Evolutionary conservation across 2,888 invertebrate species (phyloP), one percentile per base, ranked within the genome.

Genomic region (Eupelmus urozonus): DNA sequence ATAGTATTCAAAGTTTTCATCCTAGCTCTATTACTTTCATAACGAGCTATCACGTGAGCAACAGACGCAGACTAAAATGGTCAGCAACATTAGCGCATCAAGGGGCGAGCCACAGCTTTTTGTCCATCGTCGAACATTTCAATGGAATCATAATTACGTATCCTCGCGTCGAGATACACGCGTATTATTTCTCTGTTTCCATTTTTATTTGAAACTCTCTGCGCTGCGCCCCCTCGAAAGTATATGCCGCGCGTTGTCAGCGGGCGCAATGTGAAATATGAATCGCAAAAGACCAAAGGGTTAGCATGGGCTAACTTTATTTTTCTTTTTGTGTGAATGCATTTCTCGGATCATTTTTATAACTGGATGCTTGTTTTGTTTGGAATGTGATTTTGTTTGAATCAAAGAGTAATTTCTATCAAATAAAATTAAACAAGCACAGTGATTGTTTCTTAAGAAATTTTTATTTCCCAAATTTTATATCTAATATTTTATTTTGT

Each of bases 141-240:
- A 86, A 85, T 85, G 84, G 83, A 84, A 84, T 85, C 84, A 81
- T 84, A 86, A 87, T 85, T 85, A 84, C 85, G 81, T 49, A 69
- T 72, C 66, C 73, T 59, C 13, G 11, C n/a, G n/a, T n/a, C n/a
- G n/a, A n/a, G n/a, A n/a, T n/a, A 59, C 9, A 16, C 18, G 18
- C 70, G 83, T 82, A 82, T 82, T 82, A 82, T 82, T 63, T 29
- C 71, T 57, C 69, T 66, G 34, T 66, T 60, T 69, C 72, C 65
- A 66, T 77, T 71, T 72, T 71, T 53, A n/a, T 59, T 25, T 55
- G 72, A 73, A 34, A 25, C 42, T 34, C 45, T 18, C 27, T 45
- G 18, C 53, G 13, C 49, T 9, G n/a, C n/a, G n/a, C n/a, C n/a
- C 49, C 27, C 0, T 16, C 25, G 23, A 53, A 69, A 23, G n/a